Conservation (phyloP, 1,140 invertebrate species). For the Asobara japonica region DNA sequence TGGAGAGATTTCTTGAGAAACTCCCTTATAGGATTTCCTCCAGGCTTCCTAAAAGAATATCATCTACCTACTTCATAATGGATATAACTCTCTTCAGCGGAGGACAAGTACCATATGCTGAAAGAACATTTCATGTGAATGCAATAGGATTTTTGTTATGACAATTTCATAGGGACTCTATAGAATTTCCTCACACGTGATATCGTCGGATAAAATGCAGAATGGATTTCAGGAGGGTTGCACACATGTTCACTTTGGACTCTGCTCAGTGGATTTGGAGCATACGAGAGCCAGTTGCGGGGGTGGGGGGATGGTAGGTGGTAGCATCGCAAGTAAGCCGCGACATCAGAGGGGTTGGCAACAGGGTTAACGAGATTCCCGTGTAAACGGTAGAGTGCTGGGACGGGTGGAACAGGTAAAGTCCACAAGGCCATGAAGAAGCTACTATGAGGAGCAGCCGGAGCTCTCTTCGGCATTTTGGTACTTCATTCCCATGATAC, state of each 20-base stretch:
- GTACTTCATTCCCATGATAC: background rate
- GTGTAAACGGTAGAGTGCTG: slow-evolving; percentile 36
- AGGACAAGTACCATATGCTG: too few relatives aligned
- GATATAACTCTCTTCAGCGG: too few relatives aligned
- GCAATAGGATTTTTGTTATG: too few relatives aligned
- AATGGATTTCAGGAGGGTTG: background rate
- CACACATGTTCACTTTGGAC: background rate
- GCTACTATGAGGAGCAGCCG: slow-evolving; percentile 16
- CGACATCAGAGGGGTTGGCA: slow-evolving; percentile 19
- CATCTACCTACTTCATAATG: too few relatives aligned
- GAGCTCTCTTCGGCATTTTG: background rate
- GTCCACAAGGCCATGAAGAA: background rate
- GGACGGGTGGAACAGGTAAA: slow-evolving; percentile 6
- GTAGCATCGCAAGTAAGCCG: background rate
- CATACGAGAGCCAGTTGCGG: too few relatives aligned
- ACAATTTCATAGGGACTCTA: too few relatives aligned
- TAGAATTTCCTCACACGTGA: background rate
- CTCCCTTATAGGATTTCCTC: too few relatives aligned
- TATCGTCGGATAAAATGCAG: background rate
- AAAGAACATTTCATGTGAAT: too few relatives aligned
- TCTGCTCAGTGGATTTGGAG: background rate
- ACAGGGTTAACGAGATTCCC: slow-evolving; percentile 45
- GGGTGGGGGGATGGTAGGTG: background rate
- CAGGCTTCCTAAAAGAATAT: too few relatives aligned
- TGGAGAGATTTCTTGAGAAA: too few relatives aligned